Conservation (phyloP, 2,113 vertebrate species). For the Crotalus tigris region DNA sequence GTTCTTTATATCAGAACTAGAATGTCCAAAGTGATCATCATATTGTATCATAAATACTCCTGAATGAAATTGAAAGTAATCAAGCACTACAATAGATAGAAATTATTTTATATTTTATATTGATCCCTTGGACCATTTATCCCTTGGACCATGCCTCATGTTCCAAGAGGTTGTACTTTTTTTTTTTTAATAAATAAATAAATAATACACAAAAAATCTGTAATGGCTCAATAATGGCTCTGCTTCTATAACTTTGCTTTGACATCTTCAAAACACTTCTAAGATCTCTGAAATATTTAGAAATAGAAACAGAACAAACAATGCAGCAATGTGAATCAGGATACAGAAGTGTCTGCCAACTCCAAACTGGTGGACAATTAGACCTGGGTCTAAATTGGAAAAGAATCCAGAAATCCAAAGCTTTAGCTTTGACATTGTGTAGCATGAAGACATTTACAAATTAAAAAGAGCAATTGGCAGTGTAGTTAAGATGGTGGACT, state of each 20-base stretch:
- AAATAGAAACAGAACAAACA: not conserved
- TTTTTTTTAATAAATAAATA: not conserved
- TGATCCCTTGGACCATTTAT: not conserved
- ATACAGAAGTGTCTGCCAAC: not conserved
- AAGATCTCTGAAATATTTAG: not conserved
- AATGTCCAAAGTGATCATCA: conserved; percentile 26
- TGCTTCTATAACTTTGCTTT: not conserved
- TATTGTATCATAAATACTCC: conserved; percentile 24
- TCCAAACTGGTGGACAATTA: not conserved
- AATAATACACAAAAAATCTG: not conserved
- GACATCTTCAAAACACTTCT: not conserved
- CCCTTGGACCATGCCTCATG: not conserved
- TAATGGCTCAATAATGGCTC: not conserved
- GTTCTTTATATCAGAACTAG: conserved; percentile 32
- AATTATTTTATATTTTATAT: not conserved
- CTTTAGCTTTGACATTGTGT: not conserved
- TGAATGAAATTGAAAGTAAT: not conserved
- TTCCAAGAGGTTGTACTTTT: not conserved
- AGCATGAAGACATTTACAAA: not conserved
- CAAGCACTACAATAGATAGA: not conserved
- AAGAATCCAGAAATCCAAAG: not conserved
- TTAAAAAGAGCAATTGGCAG: not conserved
- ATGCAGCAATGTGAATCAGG: not conserved
- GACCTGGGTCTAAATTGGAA: not conserved
- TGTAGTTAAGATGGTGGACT: not conserved